A percentile compares a stretch with the other conserved stretches of the same genome.
Conservation (phyloP, 2,113 vertebrate genomes). For the Lepisosteus osseus region DNA sequence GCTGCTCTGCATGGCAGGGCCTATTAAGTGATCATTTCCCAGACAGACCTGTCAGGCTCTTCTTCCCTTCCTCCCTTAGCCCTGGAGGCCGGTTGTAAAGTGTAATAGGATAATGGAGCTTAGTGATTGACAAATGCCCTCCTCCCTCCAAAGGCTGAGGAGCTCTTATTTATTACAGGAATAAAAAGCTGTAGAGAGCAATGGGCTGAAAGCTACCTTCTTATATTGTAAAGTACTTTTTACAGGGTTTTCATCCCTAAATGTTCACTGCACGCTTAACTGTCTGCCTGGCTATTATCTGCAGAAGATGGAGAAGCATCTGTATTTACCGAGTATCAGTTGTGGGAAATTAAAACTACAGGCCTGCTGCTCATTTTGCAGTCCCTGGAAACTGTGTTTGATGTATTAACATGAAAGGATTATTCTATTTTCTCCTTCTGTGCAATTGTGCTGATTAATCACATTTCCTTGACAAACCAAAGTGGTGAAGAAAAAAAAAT, state of each 20-base stretch:
- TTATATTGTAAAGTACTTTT: background rate
- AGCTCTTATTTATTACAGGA: slow-evolving; percentile 47
- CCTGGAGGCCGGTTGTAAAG: slow-evolving; percentile 28
- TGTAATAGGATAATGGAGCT: slow-evolving; percentile 26
- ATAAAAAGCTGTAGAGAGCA: slow-evolving; percentile 26
- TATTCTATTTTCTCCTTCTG: background rate
- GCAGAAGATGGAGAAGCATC: slow-evolving; percentile 21
- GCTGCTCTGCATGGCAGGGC: too few species aligned
- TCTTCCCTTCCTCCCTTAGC: slow-evolving; percentile 14
- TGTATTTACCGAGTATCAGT: background rate
- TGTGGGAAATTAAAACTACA: background rate
- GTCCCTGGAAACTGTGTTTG: background rate
- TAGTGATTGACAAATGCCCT: slow-evolving; percentile 54
- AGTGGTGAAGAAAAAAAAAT: background rate
- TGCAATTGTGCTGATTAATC: background rate
- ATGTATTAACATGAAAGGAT: slow-evolving; percentile 12
- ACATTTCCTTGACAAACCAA: background rate
- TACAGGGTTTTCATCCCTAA: background rate
- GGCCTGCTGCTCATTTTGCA: background rate
- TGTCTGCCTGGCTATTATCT: slow-evolving; percentile 22
- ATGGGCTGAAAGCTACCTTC: slow-evolving; percentile 4
- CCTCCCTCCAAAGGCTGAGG: slow-evolving; percentile 41
- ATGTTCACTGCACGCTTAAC: slow-evolving; percentile 14
- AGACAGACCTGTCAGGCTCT: slow-evolving; percentile 28
- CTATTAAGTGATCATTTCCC: slow-evolving; percentile 36